Base-by-base conservation (phyloP, 2,113 vertebrate genomes). In the Erinaceus europaeus region DNA sequence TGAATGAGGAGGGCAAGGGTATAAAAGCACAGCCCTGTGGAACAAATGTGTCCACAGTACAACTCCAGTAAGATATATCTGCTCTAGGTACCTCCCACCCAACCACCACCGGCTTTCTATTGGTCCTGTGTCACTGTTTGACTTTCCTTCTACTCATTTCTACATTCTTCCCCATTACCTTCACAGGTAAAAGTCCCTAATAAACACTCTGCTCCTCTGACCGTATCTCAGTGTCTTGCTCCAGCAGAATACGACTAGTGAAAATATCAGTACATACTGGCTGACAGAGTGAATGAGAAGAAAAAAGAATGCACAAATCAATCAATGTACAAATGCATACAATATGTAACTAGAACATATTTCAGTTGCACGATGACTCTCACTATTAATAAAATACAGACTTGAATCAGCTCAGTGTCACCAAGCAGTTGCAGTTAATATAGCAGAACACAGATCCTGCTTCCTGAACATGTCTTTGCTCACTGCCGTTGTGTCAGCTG, bases 381-480 rank as follows among this genome's bases (percentile, higher is more conserved):
- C 32, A 32, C 18, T 57, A 15, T 27, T 76, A 80, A 52, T 50
- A 44, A 64, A 42, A 44, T 23, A 67, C 4, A 13, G 8, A 32
- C 4, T 32, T 53, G 50, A 29, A 82, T 8, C 4, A 20, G 17
- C 6, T 20, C n/a, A 18, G 17, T 57, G 13, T 27, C 18, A n/a
- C n/a, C n/a, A 65, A 34, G 50, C 23, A 14, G 40, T 13, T 7
- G 15, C 62, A 69, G n/a, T 17, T 67, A 65, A 65, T 11, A 61
- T 0, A 12, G 3, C 6, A 5, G 34, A 42, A 53, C 0, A 6
- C 1, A 53, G 68, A n/a, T 15, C 32, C 25, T 2, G 0, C 34
- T 71, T 69, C 59, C 34, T 21, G 12, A 40, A 15, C 12, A 0
- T 14, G 18, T 46, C 77, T 50, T 11, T 15, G 27, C 34, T 42